These are phyloP conservation scores for Cerceris ruficornis DNA, from an alignment of 2,888 invertebrate species.

Conservation along the genomic window DNA sequence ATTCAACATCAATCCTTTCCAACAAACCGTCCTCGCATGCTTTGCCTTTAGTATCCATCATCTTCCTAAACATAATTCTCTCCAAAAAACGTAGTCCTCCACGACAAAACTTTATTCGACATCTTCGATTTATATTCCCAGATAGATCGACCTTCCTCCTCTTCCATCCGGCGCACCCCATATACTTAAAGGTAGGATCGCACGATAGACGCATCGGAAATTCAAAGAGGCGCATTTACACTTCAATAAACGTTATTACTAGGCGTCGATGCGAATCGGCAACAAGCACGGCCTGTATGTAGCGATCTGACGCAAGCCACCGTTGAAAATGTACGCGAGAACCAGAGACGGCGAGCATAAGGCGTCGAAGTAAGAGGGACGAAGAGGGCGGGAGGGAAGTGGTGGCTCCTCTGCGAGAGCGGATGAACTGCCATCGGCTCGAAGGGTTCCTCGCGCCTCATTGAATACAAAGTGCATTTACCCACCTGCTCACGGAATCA, in stretches of 20 bases:
- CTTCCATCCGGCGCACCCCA: too few species aligned
- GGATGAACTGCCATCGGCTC: constrained; percentile 11
- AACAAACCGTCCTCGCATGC: too few species aligned
- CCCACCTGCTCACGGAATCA: constrained; percentile 30
- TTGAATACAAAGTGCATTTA: constrained; percentile 61
- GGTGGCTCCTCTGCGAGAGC: background rate
- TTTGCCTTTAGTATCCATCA: too few species aligned
- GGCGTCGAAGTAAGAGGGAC: background rate
- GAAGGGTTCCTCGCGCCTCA: constrained; percentile 39
- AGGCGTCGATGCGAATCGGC: constrained; percentile 71
- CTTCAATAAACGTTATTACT: constrained; percentile 74
- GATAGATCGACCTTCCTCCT: background rate
- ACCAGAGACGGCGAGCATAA: background rate
- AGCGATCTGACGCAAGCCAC: background rate
- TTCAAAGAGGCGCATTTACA: constrained; percentile 70
- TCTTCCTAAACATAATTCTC: too few species aligned
- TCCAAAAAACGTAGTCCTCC: too few species aligned
- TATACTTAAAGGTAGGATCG: constrained; percentile 18
- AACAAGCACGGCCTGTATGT: constrained; percentile 56
- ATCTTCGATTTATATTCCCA: background rate
- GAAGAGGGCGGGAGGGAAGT: constrained; percentile 1
- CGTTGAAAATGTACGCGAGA: background rate
- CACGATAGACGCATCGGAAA: constrained; percentile 61
- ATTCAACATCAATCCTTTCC: too few species aligned
- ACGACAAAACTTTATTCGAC: too few species aligned